A percentile compares a stretch with the other conserved stretches of the same genome.
These are phyloP conservation scores for Uropsilus gracilis DNA, from an alignment of 2,113 vertebrate genomes.

Conservation along the genomic window DNA sequence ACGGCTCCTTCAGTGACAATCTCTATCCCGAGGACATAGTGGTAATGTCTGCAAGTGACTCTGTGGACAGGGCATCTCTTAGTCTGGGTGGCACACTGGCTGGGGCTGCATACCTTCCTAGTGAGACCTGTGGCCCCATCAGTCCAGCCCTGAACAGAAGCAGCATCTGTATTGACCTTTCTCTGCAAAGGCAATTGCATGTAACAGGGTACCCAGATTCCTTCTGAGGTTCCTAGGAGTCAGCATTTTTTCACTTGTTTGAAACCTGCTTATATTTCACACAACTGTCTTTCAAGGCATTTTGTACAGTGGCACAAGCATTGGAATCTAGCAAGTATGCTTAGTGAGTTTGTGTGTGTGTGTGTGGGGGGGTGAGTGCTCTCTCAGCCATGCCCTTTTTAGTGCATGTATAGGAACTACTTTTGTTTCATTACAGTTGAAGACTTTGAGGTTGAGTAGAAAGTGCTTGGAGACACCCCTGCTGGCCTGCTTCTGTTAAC, in stretches of 20 bases:
- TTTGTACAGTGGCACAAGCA: not conserved
- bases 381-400: not conserved
- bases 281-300: not conserved
- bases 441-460: not conserved
- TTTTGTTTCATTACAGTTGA: conserved; percentile 21
- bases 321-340: not conserved
- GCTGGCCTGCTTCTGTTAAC: not conserved
- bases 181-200: not conserved
- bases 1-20: conserved; percentile 98
- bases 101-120: not conserved
- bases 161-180: not conserved
- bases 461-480: not conserved
- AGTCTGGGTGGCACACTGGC: not conserved
- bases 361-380: not conserved
- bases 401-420: not conserved
- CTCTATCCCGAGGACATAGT: conserved; percentile 98
- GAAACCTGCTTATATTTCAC: not conserved
- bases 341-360: not conserved
- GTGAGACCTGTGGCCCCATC: not conserved
- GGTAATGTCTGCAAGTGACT: conserved; percentile 83
- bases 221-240: not conserved
- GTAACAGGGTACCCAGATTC: not conserved
- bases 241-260: not conserved
- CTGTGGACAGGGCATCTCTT: not conserved
- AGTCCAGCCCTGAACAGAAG: not conserved